Base-by-base conservation (phyloP, 2,113 vertebrate species). In the Xenotilapia longispinis region DNA sequence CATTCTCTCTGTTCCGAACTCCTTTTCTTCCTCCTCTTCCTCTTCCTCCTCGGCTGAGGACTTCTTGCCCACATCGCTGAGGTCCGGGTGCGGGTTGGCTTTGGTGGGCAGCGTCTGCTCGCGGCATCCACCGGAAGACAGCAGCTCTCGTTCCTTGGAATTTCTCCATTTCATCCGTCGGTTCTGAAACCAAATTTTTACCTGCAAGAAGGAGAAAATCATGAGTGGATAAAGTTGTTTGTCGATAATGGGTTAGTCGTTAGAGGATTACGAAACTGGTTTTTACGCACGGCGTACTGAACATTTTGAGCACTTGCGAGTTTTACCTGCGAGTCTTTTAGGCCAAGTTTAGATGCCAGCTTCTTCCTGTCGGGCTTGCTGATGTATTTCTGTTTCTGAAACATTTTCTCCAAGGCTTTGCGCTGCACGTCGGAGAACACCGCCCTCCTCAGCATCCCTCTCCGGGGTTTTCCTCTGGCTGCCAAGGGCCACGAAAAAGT, bases 101-200 rank as follows among this genome's bases (percentile, higher is more conserved):
- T 99, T 99, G 63, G 98, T 99, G 93, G 99, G 99, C 4, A 99
- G 95, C 6, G 99, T 99, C 93, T 99, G 99, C 49, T 99, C 98
- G 6, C 99, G 96, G 94, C 98, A 99, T 65, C 99, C 99, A 0
- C 99, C 99, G 1, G 98, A 98, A 0, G 98, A 99, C 70, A 99
- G 95, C 19, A 99, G 97, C 92, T 99, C 99, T 17, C 99, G 95
- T 26, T 99, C 99, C 86, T 99, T 99, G 14, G 98, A 99, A 96
- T 99, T 99, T 58, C 99, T 97, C 98, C 99, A 99, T 87, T 99
- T 99, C 99, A 99, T 99, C 70, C 99, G 96, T 55, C 99, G 95
- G 93, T 99, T 99, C 92, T 99, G 99, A 95, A 99, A 99, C 99
- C 99, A 99, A 93, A 99, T 99, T 95, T 99, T 99, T 81, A 99